Base-by-base conservation (phyloP, 2,113 vertebrate genomes). In the Polyodon spathula region DNA sequence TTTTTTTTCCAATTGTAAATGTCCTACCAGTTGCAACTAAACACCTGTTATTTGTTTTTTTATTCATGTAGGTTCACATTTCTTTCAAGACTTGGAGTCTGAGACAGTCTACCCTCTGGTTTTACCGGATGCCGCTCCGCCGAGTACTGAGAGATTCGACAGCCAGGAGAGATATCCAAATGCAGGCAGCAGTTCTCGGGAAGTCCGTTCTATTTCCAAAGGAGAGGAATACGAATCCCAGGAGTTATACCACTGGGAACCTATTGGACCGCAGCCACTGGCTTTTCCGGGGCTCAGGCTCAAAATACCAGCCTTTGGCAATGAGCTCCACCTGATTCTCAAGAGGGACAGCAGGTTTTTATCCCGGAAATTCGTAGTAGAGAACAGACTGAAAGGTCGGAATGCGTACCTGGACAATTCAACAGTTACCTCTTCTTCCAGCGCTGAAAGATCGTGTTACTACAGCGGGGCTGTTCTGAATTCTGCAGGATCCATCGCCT, bases 301-400 rank as follows among this genome's bases (percentile, higher is more conserved):
- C 65, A 78, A 78, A 72, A 88, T 91, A 63, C 85, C 85, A 0
- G 88, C 87, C 66, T 90, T 89, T 71, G 81, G 88, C 68, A 76
- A 69, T 65, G 88, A 90, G 17, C 67, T 91, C 55, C 88, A 89
- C 76, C 73, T 91, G 66, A 73, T 89, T 68, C 82, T 91, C 51
- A 86, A 81, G 69, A 85, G 78, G 68, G 89, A 90, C 66, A 85
- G 82, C 54, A 86, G 84, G 51, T 91, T 91, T 78, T 72, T 91
- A 67, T 86, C 89, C 16, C 81, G 81, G 64, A 79, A 85, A 60
- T 91, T 91, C 78, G 76, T 78, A 0, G 87, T 90, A 66, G 86
- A 92, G 52, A 83, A 86, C 66, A 67, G 86, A 58, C 81, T 73
- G 0, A 6, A 68, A 51, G 68, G 66, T 2, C 61, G 57, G 57